phyloP scores from a whole-genome alignment of 2,113 vertebrate genomes.

The Phaethon lepturus region DNA sequence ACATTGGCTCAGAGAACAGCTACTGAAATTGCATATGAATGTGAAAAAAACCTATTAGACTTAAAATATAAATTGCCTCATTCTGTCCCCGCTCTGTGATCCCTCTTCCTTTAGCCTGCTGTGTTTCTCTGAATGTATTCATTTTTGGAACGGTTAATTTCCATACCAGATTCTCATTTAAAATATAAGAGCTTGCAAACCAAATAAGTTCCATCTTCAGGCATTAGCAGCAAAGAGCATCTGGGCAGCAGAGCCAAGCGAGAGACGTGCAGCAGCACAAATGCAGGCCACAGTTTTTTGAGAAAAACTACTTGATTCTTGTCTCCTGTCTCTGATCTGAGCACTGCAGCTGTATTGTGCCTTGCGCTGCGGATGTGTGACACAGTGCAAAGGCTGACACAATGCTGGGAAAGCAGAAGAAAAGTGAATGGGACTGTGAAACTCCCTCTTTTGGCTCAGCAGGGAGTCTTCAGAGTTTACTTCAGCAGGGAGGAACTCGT shows the following conservation, averaged over 20 bases:
- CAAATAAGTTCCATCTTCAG: constrained; percentile 5
- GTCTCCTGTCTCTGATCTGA: not conserved
- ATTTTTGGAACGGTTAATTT: constrained; percentile 18
- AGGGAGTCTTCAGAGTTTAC: constrained; percentile 41
- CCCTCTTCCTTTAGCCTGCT: not conserved
- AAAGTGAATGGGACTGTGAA: constrained; percentile 44
- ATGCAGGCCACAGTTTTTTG: not conserved
- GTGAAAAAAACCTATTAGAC: not conserved
- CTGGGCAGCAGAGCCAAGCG: not conserved
- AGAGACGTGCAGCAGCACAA: not conserved
- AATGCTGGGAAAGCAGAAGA: constrained; percentile 56
- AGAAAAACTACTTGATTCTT: not conserved
- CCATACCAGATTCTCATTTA: constrained; percentile 19
- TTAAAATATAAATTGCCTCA: not conserved
- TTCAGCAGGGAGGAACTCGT: constrained; percentile 48
- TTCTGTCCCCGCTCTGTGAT: not conserved
- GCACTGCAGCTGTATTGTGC: not conserved
- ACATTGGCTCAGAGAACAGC: not conserved
- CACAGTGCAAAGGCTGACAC: constrained; percentile 57
- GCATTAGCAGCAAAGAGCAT: not conserved
- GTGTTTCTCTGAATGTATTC: not conserved
- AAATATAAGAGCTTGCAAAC: not conserved
- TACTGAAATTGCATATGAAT: not conserved
- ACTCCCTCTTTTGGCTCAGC: constrained; percentile 27
- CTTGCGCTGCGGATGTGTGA: constrained; percentile 35